phyloP scores from a whole-genome alignment of 2,888 invertebrate genomes.

The Anagyrus pseudococci region DNA sequence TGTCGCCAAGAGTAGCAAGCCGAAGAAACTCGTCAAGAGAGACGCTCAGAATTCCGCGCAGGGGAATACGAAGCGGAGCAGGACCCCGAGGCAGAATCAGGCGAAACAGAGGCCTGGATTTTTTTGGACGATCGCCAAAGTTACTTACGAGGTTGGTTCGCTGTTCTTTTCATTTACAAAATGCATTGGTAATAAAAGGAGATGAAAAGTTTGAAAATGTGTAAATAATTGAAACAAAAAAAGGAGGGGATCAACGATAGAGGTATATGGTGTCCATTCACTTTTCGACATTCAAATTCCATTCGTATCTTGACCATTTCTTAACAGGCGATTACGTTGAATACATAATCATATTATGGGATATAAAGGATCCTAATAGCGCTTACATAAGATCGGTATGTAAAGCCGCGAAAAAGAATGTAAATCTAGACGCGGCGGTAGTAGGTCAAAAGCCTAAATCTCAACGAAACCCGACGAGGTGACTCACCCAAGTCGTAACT shows the following conservation, averaged over 20 bases:
- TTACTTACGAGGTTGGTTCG: constrained; percentile 59
- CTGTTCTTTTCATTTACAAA: no score
- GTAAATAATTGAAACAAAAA: no score
- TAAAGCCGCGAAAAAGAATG: neutral
- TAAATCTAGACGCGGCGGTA: neutral
- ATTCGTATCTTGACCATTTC: no score
- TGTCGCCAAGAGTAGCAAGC: neutral
- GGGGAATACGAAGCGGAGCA: neutral
- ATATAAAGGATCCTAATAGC: neutral
- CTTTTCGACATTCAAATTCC: no score
- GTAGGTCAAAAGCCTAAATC: no score
- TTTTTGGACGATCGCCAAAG: constrained; percentile 56
- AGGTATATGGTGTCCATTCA: no score
- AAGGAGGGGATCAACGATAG: no score
- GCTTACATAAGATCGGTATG: neutral
- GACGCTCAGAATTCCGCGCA: neutral
- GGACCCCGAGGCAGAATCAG: constrained; percentile 46
- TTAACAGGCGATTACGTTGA: neutral
- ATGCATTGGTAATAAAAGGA: no score
- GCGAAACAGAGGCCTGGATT: constrained; percentile 55
- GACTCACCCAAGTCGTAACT: neutral
- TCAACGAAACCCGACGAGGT: no score
- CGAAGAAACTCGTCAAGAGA: constrained; percentile 8
- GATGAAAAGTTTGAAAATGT: no score
- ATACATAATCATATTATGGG: neutral